Conservation (phyloP, 2,797 vertebrate genomes). For the Mallotus villosus region DNA sequence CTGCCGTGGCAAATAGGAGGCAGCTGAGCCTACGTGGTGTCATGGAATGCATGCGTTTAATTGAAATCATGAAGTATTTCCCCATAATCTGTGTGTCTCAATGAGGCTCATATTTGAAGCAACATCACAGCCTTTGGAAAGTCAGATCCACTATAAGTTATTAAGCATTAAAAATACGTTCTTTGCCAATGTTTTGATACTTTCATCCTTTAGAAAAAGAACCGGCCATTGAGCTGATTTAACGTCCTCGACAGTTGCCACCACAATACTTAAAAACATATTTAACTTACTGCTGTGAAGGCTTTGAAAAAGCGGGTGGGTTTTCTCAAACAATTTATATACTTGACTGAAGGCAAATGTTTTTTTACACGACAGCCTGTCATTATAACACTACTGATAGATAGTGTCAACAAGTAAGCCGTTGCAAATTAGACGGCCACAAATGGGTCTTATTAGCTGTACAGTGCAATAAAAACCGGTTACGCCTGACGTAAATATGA, state of each 20-base stretch:
- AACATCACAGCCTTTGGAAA: constrained; percentile 17
- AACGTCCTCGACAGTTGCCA: constrained; percentile 50
- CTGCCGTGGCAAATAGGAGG: constrained; percentile 26
- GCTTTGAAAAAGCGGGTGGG: constrained; percentile 41
- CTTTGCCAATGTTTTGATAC: not conserved
- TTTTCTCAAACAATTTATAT: constrained; percentile 45
- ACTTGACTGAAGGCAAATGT: constrained; percentile 50
- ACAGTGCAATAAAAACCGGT: not conserved
- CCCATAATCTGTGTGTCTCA: not conserved
- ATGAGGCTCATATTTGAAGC: constrained; percentile 10
- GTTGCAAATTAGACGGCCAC: constrained; percentile 37
- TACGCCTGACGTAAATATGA: not conserved
- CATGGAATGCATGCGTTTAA: constrained; percentile 28
- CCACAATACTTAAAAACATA: constrained; percentile 48
- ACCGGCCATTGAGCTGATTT: constrained; percentile 46
- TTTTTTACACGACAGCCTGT: constrained; percentile 53
- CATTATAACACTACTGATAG: constrained; percentile 56
- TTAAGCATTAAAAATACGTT: constrained; percentile 1
- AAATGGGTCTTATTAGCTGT: constrained; percentile 44
- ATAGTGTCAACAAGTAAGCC: constrained; percentile 42
- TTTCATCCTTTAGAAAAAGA: constrained; percentile 37
- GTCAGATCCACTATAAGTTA: constrained; percentile 39
- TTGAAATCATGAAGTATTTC: constrained; percentile 28
- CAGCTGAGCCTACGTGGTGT: constrained; percentile 22
- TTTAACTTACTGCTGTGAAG: constrained; percentile 27